Evolutionary conservation across 2,113 vertebrate species (phyloP).

Genomic region (Periophthalmus modestus): DNA sequence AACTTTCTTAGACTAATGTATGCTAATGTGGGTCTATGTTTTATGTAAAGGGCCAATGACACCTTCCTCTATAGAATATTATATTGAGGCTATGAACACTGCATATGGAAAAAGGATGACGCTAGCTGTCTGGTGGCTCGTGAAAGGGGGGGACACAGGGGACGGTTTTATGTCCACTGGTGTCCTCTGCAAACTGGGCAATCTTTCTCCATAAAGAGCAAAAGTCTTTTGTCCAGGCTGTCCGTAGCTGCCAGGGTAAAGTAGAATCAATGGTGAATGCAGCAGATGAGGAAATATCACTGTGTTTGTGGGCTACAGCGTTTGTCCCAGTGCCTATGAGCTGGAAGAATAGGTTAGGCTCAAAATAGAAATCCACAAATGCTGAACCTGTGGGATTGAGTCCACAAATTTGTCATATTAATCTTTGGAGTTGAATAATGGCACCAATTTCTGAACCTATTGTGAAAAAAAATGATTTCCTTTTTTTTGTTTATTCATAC

Average conservation of each 20-base stretch:
- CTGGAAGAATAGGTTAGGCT: too few relatives aligned
- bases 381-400: too few relatives aligned
- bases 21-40: conserved; percentile 3
- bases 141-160: not conserved
- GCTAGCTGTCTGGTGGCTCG: too few relatives aligned
- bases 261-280: conserved; percentile 56
- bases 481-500: too few relatives aligned
- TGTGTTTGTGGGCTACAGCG: conserved; percentile 4
- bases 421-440: too few relatives aligned
- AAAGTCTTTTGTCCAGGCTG: conserved; percentile 48
- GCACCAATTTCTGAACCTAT: too few relatives aligned
- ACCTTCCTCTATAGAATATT: not conserved
- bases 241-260: conserved; percentile 45
- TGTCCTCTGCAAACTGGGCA: conserved; percentile 64
- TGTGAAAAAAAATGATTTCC: too few relatives aligned
- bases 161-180: conserved; percentile 56
- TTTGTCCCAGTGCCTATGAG: too few relatives aligned
- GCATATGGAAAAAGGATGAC: not conserved
- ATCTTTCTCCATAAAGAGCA: conserved; percentile 56
- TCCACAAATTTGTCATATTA: too few relatives aligned
- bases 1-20: not conserved
- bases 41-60: not conserved
- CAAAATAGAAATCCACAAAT: too few relatives aligned
- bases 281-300: conserved; percentile 17
- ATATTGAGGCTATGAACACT: too few relatives aligned